Evolutionary conservation across 2,113 vertebrate genomes (phyloP).

Genomic region (Pollimyrus isidori): DNA sequence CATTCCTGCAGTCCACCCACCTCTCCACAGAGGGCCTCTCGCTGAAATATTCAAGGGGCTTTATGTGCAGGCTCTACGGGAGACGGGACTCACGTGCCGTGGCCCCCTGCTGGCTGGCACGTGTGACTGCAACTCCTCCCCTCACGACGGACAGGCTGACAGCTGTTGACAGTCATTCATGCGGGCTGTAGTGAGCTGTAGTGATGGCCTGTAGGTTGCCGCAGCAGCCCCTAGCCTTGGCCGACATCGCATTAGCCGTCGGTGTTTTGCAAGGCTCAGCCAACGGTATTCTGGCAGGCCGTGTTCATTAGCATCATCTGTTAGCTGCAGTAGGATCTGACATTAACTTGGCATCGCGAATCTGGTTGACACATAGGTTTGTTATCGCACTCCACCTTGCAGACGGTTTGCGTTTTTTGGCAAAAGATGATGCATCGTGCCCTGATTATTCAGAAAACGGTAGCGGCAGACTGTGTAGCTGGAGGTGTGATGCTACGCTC

Average conservation of each 20-base stretch:
- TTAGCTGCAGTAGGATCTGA: not conserved
- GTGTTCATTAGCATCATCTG: not conserved
- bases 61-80: not conserved
- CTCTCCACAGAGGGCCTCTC: not conserved
- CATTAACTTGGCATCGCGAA: not conserved
- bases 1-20: slow-evolving; percentile 4
- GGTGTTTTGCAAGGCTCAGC: not conserved
- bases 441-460: not conserved
- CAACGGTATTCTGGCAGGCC: not conserved
- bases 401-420: not conserved
- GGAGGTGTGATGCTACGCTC: not conserved
- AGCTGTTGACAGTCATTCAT: not conserved
- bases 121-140: not conserved
- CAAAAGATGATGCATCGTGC: not conserved
- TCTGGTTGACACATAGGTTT: not conserved
- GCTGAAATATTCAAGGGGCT: slow-evolving; percentile 16
- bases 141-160: not conserved
- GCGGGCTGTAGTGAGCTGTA: not conserved
- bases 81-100: not conserved
- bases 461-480: not conserved
- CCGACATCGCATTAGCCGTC: not conserved
- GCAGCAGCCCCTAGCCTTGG: not conserved
- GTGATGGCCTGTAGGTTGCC: not conserved
- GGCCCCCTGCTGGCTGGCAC: not conserved
- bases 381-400: not conserved